Evolutionary conservation across 2,113 vertebrate species (phyloP).

Genomic region (Podocnemis expansa): DNA sequence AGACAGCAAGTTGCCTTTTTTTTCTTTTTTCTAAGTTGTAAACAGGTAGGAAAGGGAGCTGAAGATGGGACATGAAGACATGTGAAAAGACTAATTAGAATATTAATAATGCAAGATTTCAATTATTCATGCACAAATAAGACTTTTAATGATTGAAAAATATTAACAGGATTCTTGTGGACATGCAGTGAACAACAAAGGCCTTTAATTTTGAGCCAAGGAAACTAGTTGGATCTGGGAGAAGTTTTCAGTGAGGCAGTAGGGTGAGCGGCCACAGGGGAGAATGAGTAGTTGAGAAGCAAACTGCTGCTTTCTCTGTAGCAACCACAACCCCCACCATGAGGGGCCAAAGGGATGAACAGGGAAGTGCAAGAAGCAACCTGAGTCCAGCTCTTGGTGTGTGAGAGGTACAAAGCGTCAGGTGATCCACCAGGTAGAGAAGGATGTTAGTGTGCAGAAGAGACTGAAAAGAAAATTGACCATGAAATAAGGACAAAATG

Average conservation of each 20-base stretch:
- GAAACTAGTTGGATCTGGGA: neutral
- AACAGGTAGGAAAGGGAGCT: neutral
- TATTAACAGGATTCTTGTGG: neutral
- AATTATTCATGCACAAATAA: constrained; percentile 27
- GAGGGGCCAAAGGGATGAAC: neutral
- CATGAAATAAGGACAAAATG: neutral
- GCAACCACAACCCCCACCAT: neutral
- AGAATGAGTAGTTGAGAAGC: neutral
- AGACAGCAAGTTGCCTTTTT: neutral
- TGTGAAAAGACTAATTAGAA: constrained; percentile 41
- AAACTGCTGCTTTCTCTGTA: fast-evolving
- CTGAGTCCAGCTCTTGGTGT: neutral
- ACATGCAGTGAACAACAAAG: neutral
- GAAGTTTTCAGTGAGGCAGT: neutral
- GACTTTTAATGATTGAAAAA: neutral
- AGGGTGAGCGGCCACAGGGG: no score
- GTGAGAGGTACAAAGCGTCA: neutral
- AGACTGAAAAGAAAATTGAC: neutral
- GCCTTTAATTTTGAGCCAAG: neutral
- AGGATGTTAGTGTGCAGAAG: neutral
- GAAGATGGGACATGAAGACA: neutral
- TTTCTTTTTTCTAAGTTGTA: neutral
- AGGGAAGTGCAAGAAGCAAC: neutral
- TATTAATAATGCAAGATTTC: constrained; percentile 58
- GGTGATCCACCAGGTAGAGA: fast-evolving